Percentiles rank a stretch among this genome's conserved stretches.
Conservation (phyloP, 2,888 invertebrate genomes). For the Enoplolaimus lenunculus region DNA sequence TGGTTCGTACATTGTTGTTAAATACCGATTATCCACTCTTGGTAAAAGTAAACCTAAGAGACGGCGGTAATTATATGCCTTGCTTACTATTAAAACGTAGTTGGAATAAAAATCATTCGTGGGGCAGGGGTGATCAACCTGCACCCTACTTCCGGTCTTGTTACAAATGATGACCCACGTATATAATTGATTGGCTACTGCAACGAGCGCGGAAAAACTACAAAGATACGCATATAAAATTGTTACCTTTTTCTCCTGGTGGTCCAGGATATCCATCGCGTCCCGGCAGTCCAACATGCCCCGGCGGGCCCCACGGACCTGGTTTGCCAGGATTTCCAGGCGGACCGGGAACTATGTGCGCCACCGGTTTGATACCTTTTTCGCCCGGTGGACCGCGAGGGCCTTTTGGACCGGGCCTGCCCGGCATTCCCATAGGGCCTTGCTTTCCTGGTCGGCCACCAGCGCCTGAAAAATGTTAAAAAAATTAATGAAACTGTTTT, state of each 20-base stretch:
- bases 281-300: slow-evolving; percentile 27
- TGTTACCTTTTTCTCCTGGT: slow-evolving; percentile 18
- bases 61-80: too few relatives aligned
- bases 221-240: too few relatives aligned
- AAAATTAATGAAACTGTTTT: slow-evolving; percentile 3
- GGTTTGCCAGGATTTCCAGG: slow-evolving; percentile 31
- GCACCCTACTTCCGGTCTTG: too few relatives aligned
- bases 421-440: slow-evolving; percentile 27
- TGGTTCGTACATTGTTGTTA: too few relatives aligned
- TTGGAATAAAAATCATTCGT: too few relatives aligned
- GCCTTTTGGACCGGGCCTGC: slow-evolving; percentile 33
- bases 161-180: too few relatives aligned
- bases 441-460: slow-evolving; percentile 35
- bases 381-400: slow-evolving; percentile 38
- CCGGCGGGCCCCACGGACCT: slow-evolving; percentile 36
- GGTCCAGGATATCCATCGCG: slow-evolving; percentile 20
- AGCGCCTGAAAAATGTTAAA: slow-evolving; percentile 27
- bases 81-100: too few relatives aligned
- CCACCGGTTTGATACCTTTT: slow-evolving; percentile 38
- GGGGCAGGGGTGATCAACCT: too few relatives aligned
- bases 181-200: too few relatives aligned
- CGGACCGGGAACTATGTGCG: slow-evolving; percentile 25
- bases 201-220: too few relatives aligned
- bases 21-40: too few relatives aligned
- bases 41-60: too few relatives aligned